phyloP scores from a whole-genome alignment of 2,113 vertebrate species.

The Porphyrio hochstetteri region DNA sequence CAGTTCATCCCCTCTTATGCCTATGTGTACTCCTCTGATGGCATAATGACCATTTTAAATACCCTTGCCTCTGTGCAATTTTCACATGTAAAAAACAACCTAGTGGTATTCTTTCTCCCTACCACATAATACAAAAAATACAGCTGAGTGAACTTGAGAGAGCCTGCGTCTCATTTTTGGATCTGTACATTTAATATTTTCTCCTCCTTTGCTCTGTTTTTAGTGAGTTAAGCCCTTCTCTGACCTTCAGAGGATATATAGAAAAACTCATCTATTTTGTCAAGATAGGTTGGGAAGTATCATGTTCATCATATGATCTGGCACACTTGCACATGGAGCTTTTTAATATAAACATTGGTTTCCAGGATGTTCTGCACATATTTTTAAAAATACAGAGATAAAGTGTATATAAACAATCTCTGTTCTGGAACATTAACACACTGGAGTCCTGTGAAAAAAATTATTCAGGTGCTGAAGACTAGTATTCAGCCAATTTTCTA shows the following conservation, averaged over 20 bases:
- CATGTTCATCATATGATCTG: background rate
- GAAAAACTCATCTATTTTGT: background rate
- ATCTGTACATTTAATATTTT: background rate
- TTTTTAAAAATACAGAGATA: background rate
- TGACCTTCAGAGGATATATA: background rate
- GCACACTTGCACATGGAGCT: background rate
- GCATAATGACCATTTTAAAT: background rate
- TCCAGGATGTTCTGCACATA: background rate
- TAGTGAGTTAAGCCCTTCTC: background rate
- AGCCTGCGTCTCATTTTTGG: background rate
- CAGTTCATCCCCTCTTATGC: background rate
- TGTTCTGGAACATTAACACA: background rate
- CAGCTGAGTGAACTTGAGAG: background rate
- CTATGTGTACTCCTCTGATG: background rate
- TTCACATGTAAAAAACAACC: background rate
- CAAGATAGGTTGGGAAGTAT: background rate
- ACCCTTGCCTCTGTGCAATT: background rate
- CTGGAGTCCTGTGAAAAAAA: background rate
- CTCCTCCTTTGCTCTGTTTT: background rate
- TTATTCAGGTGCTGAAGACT: background rate
- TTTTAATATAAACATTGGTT: background rate
- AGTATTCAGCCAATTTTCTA: background rate
- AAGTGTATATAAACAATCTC: background rate
- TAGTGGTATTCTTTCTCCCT: background rate
- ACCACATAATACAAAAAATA: background rate